Evolutionary conservation across 2,113 vertebrate species (phyloP).

Genomic region (Dipodomys spectabilis): DNA sequence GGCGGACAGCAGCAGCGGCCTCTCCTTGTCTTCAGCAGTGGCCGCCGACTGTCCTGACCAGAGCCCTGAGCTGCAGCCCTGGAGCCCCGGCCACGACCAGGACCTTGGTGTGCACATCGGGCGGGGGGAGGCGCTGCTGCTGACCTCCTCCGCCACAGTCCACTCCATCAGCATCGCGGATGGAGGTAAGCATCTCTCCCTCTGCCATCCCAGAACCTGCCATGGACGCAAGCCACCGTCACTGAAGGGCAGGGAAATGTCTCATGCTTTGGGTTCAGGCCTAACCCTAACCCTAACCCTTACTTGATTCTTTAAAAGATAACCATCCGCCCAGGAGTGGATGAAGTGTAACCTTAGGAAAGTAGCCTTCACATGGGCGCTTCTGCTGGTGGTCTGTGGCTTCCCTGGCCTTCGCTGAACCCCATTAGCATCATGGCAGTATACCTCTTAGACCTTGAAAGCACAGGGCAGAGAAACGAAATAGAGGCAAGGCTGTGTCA

Average conservation of each 20-base stretch:
- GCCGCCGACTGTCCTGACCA: constrained; percentile 89
- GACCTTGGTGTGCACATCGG: constrained; percentile 88
- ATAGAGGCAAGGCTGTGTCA: rapidly evolving
- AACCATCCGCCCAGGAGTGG: background rate
- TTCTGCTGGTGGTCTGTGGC: background rate
- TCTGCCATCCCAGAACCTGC: rapidly evolving
- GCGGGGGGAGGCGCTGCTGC: constrained; percentile 89
- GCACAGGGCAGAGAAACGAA: background rate
- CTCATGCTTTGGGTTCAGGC: background rate
- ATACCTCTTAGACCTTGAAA: rapidly evolving
- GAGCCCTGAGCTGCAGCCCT: constrained; percentile 90
- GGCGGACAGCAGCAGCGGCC: background rate
- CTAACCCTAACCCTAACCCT: no score
- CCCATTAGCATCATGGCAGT: rapidly evolving
- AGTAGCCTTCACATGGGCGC: background rate
- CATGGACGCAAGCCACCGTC: background rate
- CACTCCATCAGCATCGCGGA: constrained; percentile 93
- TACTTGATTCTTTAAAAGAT: background rate
- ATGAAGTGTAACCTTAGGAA: background rate
- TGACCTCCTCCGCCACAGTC: constrained; percentile 93
- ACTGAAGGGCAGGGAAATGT: background rate
- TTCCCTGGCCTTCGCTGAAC: background rate
- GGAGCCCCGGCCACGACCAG: constrained; percentile 92
- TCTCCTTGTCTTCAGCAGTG: constrained; percentile 51
- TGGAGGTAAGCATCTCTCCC: constrained; percentile 87